Evolutionary conservation across 2,797 vertebrate species (phyloP), one percentile per base, ranked within the genome.

Genomic region (Neosalanx taihuensis): DNA sequence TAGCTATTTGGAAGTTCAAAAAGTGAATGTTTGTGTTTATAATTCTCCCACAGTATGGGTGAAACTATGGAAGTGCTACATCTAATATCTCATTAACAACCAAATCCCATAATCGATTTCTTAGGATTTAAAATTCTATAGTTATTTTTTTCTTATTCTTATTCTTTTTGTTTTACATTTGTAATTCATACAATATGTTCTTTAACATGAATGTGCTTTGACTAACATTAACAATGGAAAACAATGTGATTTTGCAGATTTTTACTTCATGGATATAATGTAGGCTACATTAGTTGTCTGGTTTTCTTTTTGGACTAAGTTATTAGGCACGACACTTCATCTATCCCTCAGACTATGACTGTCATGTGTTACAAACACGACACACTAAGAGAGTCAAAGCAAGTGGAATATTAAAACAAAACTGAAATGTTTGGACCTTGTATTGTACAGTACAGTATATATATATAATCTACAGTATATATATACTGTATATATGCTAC

Each of bases 281-380:
- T 77, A 59, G 69, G 79, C 73, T 75, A 82, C 66, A 84, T 81
- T 72, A 85, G 85, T 51, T 83, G 80, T 72, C 67, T 79, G 75
- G 81, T 73, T 81, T 78, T 83, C 80, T 81, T 75, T 89, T 88
- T 87, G 82, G 79, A 85, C 72, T 82, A 75, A 63, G 79, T 77
- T 87, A 78, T 56, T 86, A 92, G 91, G 90, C 90, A 92, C 89
- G 73, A 83, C 78, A 90, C 82, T 79, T 78, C 76, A 75, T 79
- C 58, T 69, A 67, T 74, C 26, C 72, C 62, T 57, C 65, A 76
- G 82, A 73, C 79, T 81, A 69, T 84, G 77, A 67, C 64, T 37
- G 76, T 62, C 67, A 71, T 61, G 62, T 74, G 66, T 70, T 68
- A 26, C 41, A 64, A 58, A 41, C 41, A 66, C 67, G 23, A 30